Percentiles rank a stretch among this genome's conserved stretches.
phyloP scores from a whole-genome alignment of 2,113 vertebrate genomes.

The Propithecus coquereli region DNA sequence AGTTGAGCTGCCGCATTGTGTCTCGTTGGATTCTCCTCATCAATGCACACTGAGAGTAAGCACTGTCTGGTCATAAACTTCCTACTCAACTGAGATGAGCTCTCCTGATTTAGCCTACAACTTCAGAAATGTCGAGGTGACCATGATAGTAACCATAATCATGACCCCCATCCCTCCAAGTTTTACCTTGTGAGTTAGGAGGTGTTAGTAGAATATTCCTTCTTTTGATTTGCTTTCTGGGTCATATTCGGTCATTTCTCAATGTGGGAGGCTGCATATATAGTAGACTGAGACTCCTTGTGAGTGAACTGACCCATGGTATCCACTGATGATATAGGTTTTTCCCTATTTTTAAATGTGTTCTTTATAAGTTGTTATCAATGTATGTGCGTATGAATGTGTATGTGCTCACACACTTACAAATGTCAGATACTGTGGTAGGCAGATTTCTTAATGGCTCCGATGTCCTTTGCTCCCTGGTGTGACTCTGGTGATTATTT shows the following conservation, averaged over 20 bases:
- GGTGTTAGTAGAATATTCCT: accelerated
- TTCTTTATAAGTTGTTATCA: neutral
- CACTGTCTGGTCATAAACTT: neutral
- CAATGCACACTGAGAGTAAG: neutral
- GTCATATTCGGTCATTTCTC: neutral
- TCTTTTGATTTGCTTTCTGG: neutral
- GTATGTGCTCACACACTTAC: neutral
- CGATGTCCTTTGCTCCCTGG: neutral
- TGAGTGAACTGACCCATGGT: neutral
- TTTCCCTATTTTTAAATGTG: neutral
- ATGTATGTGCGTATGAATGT: accelerated
- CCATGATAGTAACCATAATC: accelerated
- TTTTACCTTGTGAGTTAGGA: neutral
- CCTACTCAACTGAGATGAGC: neutral
- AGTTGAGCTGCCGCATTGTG: neutral
- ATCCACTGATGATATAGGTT: accelerated
- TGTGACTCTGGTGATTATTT: neutral
- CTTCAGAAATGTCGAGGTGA: neutral
- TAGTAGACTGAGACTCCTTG: neutral
- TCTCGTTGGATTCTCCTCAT: neutral
- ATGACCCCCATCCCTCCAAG: neutral
- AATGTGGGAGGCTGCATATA: neutral
- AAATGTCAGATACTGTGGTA: neutral
- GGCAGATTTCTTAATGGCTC: neutral
- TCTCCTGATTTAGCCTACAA: neutral